A percentile compares a stretch with the other conserved stretches of the same genome.
These are phyloP conservation scores for Enteromius paludinosus DNA, from an alignment of 2,797 vertebrate species.

Conservation along the genomic window DNA sequence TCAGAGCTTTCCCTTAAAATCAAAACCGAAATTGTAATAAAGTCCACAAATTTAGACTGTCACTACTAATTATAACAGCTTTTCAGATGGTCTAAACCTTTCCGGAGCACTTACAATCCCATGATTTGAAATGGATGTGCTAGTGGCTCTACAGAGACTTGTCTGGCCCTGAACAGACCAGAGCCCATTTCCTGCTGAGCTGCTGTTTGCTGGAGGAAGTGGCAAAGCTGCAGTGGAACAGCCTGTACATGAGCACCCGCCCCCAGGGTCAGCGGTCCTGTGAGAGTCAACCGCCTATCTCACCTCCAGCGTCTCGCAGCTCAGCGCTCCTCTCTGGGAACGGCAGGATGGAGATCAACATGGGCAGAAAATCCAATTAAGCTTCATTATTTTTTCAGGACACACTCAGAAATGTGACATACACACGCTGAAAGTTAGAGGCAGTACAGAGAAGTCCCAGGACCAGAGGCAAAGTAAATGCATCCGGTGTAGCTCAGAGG, in stretches of 20 bases:
- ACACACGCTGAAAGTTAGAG: conserved; percentile 42
- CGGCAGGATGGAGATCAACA: conserved; percentile 45
- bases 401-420: conserved; percentile 39
- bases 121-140: conserved; percentile 29
- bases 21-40: background rate
- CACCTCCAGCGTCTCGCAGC: background rate
- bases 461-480: conserved; percentile 44
- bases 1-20: conserved; percentile 7
- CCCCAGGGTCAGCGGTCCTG: conserved; percentile 22
- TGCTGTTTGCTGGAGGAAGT: conserved; percentile 41
- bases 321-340: conserved; percentile 4
- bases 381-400: conserved; percentile 50
- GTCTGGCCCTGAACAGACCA: conserved; percentile 43
- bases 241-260: conserved; percentile 23
- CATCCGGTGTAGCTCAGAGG: conserved; percentile 18
- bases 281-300: conserved; percentile 33
- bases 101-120: background rate
- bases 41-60: background rate
- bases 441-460: background rate
- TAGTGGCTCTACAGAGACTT: conserved; percentile 43
- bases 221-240: conserved; percentile 37
- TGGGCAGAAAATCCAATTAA: conserved; percentile 60
- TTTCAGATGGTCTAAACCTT: conserved; percentile 5
- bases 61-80: conserved; percentile 7
- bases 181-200: conserved; percentile 50